Base-by-base conservation (phyloP, 2,113 vertebrate genomes). In the Paratilapia polleni region DNA sequence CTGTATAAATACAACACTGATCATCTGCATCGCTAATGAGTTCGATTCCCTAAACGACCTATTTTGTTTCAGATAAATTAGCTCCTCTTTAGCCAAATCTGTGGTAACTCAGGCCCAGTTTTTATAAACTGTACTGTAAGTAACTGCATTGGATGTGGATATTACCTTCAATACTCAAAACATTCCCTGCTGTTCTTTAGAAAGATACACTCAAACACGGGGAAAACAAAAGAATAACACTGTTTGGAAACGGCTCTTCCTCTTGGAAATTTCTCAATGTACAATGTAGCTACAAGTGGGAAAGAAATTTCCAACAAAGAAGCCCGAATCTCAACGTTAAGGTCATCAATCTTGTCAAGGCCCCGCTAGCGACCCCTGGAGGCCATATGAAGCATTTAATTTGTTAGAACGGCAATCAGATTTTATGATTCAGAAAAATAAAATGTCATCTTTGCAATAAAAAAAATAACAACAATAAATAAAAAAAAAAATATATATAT, bases 1-100 rank as follows among this genome's bases (percentile, higher is more conserved):
- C 82, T 79, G 81, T 93, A 91, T 90, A 89, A 89, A 91, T 85
- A 83, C 91, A 92, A 93, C 86, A 93, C 89, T 91, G 93, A 91
- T 83, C 58, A 81, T 86, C 41, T 83, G 75, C 63, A 70, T 73
- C 58, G 60, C 68, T 64, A 57, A 77, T 28, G 38, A 81, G 49
- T 84, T 47, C 73, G 24, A 73, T 81, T 80, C 56, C 59, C 73
- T 74, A 76, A 73, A 87, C n/a, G 61, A 75, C 47, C 66, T 58
- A 63, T 79, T 81, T 77, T 17, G 41, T 62, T 80, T 61, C 31
- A 24, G 59, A 34, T 75, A 19, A 59, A 26, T 84, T 87, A 78
- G 61, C 59, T 80, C 75, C 60, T 38, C 54, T 66, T 52, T 31
- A 80, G 73, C 78, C 89, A 52, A 86, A 84, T 91, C 43, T 49